Base-by-base conservation (phyloP, 2,797 vertebrate genomes). In the Coilia nasus region DNA sequence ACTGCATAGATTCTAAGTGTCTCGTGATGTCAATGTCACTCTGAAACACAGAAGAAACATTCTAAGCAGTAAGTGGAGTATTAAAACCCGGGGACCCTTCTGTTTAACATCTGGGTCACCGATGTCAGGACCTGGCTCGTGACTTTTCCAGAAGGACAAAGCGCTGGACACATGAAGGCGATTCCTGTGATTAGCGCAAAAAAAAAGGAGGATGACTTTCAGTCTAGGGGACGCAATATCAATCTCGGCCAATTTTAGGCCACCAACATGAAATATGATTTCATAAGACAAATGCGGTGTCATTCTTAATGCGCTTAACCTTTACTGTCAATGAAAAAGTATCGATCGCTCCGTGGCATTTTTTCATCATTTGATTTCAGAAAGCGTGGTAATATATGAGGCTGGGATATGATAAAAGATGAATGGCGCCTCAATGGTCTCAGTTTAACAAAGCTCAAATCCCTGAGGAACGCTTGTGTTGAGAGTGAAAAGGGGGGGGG, bases 261-360 rank as follows among this genome's bases (percentile, higher is more conserved):
- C 94, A 95, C 95, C 94, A 95, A 96, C 95, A 96, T 96, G 95
- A 96, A 96, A 96, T 95, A 96, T 96, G 95, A 96, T 96, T 96
- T 96, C 94, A 96, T 96, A 96, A 96, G 95, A 96, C 95, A 96
- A 96, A 96, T 96, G 95, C 94, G 91, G 95, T 96, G 95, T 96
- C 95, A 95, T 96, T 96, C 95, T 96, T 96, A 96, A 96, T 96
- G 95, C 95, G 95, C 95, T 96, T 96, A 96, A 96, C 95, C 96
- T 96, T 96, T 96, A 96, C 95, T 96, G 95, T 96, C 96, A 96
- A 96, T 96, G 95, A 96, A 96, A 96, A 96, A 96, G 94, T 96
- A 96, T 96, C 93, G 96, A 96, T 96, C 93, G 93, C 90, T 92
- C 91, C 0, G 89, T 95, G 94, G 92, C 92, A 95, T 96, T 96